Percentiles rank a stretch among this genome's conserved stretches.
phyloP scores from a whole-genome alignment of 2,797 vertebrate species.

The Rhadinocentrus ornatus region DNA sequence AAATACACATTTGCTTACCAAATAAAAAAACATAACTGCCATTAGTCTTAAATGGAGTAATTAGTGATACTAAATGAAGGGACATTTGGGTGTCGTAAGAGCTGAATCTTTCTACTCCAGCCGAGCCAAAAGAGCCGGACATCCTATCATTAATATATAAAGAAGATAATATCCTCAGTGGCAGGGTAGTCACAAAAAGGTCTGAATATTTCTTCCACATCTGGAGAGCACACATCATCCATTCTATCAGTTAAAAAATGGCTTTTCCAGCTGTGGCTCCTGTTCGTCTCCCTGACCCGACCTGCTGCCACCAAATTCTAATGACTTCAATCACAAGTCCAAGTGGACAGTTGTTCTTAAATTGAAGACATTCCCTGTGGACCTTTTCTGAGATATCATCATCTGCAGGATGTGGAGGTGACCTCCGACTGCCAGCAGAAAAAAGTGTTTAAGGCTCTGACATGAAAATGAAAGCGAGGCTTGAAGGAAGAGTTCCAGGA shows the following conservation, averaged over 20 bases:
- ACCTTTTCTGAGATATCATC: neutral
- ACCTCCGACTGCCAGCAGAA: neutral
- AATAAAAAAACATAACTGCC: too few relatives aligned
- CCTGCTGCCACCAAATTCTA: slow-evolving; percentile 8
- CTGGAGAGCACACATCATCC: neutral
- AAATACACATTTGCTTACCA: too few relatives aligned
- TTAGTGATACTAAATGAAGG: too few relatives aligned
- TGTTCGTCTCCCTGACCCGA: neutral
- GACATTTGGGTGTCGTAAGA: too few relatives aligned
- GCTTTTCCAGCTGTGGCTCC: slow-evolving; percentile 3
- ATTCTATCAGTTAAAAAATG: neutral
- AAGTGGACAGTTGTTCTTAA: slow-evolving; percentile 1
- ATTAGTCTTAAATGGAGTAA: too few relatives aligned
- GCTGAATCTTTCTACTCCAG: too few relatives aligned
- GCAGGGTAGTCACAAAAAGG: too few relatives aligned
- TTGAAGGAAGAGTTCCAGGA: slow-evolving; percentile 8
- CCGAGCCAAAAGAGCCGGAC: too few relatives aligned
- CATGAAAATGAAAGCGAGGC: slow-evolving; percentile 19
- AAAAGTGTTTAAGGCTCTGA: neutral
- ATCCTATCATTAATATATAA: too few relatives aligned
- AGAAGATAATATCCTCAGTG: too few relatives aligned
- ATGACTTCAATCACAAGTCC: slow-evolving; percentile 13
- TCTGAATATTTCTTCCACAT: too few relatives aligned
- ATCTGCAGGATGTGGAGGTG: neutral
- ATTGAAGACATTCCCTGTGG: slow-evolving; percentile 8